A percentile compares a stretch with the other conserved stretches of the same genome.
These are phyloP conservation scores for Pantelozetes paolii DNA, from an alignment of 2,888 invertebrate species.

Conservation along the genomic window DNA sequence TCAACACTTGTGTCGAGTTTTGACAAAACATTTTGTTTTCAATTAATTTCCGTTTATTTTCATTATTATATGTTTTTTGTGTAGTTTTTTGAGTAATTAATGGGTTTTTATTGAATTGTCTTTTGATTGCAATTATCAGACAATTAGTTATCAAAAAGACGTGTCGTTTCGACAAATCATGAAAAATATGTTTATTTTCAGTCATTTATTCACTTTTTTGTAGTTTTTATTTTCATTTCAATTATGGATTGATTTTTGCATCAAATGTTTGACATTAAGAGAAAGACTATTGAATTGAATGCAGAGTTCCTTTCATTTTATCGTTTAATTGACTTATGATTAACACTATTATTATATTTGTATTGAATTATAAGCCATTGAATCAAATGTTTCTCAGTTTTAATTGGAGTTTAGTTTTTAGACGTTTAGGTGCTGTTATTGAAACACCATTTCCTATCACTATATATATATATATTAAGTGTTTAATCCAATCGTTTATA, in stretches of 20 bases:
- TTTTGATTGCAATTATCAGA: not conserved
- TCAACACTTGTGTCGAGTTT: not conserved
- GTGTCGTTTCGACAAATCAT: not conserved
- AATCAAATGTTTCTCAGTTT: not conserved
- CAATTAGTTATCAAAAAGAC: conserved; percentile 7
- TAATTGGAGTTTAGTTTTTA: not conserved
- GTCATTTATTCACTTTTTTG: not conserved
- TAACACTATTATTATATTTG: not conserved
- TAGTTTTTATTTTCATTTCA: not conserved
- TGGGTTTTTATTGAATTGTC: not conserved
- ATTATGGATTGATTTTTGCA: not conserved
- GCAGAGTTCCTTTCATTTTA: not conserved
- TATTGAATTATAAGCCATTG: not conserved
- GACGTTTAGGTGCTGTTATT: not conserved
- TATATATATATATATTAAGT: no score
- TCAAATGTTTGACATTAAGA: not conserved
- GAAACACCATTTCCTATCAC: not conserved
- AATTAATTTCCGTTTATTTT: not conserved
- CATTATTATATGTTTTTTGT: not conserved
- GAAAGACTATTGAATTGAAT: not conserved
- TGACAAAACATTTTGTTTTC: not conserved
- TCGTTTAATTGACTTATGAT: not conserved
- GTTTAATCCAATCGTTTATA: no score
- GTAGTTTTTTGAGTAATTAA: not conserved
- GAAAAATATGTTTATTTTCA: not conserved